Evolutionary conservation across 1,140 invertebrate genomes (phyloP), one percentile per base, ranked within the genome.

Genomic region (Drosophila aff.): DNA sequence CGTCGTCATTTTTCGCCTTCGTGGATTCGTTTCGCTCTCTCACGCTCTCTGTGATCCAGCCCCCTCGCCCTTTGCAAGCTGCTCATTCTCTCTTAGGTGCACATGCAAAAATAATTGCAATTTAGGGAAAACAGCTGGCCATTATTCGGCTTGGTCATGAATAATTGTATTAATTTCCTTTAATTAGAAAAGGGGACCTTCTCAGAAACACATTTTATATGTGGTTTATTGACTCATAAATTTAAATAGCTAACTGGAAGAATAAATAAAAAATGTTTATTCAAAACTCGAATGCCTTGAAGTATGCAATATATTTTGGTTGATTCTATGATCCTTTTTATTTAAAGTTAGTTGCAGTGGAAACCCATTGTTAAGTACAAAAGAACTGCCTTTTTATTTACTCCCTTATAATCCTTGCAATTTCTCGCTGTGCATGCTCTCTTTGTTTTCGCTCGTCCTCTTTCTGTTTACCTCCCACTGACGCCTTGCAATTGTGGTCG

Each of bases 1-100:
- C 65, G 62, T 72, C 72, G 57, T 73, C 43, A 67, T 62, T 68
- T 60, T 78, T 65, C 57, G 62, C 58, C 52, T 46, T 64, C 76
- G 65, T 66, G 61, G 49, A 49, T 79, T 36, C 47, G 28, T 21
- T 73, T 66, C 31, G 11, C 57, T 46, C 61, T 64, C 58, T 46
- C 68, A 53, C 26, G n/a, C 65, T 79, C 77, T 76, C 64, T 46
- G 57, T 15, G 58, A 16, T 41, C 77, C 63, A 55, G n/a, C n/a
- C 31, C 65, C 31, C 67, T 50, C 18, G 4, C 31, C 23, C 52
- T 50, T 38, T 28, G 10, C 9, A 21, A 18, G 28, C 38, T 23
- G n/a, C 53, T 49, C 43, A 41, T 31, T 71, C 53, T 43, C 67
- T 72, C 31, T 60, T 50, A 21, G 26, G 36, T 69, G 68, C 69